A percentile compares a stretch with the other conserved stretches of the same genome.
Conservation (phyloP, 2,888 invertebrate species). For the Epistrophella euchroma region DNA sequence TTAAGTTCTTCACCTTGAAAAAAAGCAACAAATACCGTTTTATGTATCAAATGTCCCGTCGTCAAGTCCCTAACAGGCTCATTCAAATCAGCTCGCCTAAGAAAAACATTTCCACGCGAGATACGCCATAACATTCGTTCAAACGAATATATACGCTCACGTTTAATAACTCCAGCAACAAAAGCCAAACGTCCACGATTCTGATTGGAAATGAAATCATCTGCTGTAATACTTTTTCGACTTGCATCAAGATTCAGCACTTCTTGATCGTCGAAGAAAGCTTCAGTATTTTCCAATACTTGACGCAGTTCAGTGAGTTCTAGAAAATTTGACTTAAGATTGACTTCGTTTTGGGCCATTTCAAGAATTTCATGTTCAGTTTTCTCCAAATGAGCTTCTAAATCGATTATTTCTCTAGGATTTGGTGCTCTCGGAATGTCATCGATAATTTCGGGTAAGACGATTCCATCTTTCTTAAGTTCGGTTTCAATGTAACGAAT, state of each 20-base stretch:
- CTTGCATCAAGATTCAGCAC: conserved; percentile 81
- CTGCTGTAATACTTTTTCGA: conserved; percentile 90
- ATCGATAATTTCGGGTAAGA: conserved; percentile 87
- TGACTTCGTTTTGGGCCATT: conserved; percentile 95
- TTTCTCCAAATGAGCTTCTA: conserved; percentile 95
- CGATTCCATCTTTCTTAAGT: conserved; percentile 90
- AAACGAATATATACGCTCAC: conserved; percentile 92
- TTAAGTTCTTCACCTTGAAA: conserved; percentile 95
- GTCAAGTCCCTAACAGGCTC: conserved; percentile 90
- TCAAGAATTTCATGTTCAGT: conserved; percentile 97
- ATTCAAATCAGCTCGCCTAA: conserved; percentile 91
- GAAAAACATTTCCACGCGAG: conserved; percentile 93
- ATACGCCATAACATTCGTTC: conserved; percentile 95
- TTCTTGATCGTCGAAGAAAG: conserved; percentile 82
- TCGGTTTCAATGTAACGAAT: conserved; percentile 91
- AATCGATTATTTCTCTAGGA: conserved; percentile 91
- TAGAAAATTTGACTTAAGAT: conserved; percentile 94
- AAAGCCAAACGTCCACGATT: conserved; percentile 86
- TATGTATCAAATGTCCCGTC: conserved; percentile 88
- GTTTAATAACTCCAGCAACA: conserved; percentile 92
- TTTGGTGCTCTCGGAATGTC: conserved; percentile 88
- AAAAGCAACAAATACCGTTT: conserved; percentile 92
- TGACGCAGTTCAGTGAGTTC: conserved; percentile 96
- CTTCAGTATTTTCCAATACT: conserved; percentile 95
- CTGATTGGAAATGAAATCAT: conserved; percentile 82